Conservation (phyloP, 2,113 vertebrate genomes). For the Pipra filicauda region DNA sequence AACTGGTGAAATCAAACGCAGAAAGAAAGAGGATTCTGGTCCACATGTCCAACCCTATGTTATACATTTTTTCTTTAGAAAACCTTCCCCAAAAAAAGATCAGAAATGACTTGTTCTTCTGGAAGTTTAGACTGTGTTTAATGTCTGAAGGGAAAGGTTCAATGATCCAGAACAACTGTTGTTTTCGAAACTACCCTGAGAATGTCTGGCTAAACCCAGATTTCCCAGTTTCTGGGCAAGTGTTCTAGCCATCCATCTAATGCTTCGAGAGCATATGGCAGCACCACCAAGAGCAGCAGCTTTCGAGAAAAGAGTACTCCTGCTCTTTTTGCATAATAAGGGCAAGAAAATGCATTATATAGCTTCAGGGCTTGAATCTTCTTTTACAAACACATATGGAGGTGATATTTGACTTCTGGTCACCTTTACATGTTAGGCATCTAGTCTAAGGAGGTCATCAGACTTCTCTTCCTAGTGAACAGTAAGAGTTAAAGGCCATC, state of each 20-base stretch:
- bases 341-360: background rate
- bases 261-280: background rate
- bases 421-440: background rate
- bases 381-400: background rate
- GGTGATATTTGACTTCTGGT: background rate
- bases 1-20: background rate
- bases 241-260: background rate
- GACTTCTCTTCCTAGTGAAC: background rate
- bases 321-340: background rate
- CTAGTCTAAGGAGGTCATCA: background rate
- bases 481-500: background rate
- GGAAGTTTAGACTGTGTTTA: background rate
- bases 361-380: background rate
- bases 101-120: background rate
- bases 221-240: background rate
- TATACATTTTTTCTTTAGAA: background rate
- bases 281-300: background rate
- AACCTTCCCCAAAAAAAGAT: background rate
- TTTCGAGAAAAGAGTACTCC: background rate
- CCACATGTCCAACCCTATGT: background rate
- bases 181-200: background rate
- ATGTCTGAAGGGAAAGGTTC: background rate
- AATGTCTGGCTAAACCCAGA: background rate
- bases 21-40: background rate
- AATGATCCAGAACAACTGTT: background rate